Percentiles rank a stretch among this genome's conserved stretches.
phyloP scores from a whole-genome alignment of 2,888 invertebrate species.

The Hecatera dysodea region DNA sequence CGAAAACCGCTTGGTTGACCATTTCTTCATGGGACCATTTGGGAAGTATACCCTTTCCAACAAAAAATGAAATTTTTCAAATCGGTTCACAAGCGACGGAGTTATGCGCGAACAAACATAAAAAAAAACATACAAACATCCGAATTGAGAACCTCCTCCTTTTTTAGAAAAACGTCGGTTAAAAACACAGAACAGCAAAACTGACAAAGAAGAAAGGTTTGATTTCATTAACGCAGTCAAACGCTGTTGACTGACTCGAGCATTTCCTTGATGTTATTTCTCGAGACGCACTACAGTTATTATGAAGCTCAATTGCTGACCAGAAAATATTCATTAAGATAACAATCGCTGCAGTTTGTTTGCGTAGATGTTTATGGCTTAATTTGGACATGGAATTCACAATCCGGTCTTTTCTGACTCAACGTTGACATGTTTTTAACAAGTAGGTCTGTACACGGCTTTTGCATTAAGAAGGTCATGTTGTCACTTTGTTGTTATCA shows the following conservation, averaged over 20 bases:
- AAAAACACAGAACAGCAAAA: no score
- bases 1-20: no score
- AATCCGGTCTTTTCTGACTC: background rate
- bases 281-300: conserved; percentile 1
- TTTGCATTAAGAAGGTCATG: background rate
- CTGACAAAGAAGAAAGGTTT: background rate
- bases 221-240: background rate
- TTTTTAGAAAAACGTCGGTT: no score
- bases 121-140: no score
- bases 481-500: no score
- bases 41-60: no score
- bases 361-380: background rate
- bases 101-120: no score
- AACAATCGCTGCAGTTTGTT: background rate
- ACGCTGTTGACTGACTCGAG: background rate
- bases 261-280: conserved; percentile 6
- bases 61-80: no score
- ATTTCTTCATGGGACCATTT: no score
- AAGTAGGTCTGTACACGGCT: background rate
- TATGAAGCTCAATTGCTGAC: conserved; percentile 3
- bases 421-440: background rate
- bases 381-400: background rate
- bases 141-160: no score
- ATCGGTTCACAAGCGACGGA: no score
- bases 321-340: conserved; percentile 3